These are phyloP conservation scores for Schizopygopsis pylzovi DNA, from an alignment of 2,797 vertebrate genomes.

Conservation along the genomic window DNA sequence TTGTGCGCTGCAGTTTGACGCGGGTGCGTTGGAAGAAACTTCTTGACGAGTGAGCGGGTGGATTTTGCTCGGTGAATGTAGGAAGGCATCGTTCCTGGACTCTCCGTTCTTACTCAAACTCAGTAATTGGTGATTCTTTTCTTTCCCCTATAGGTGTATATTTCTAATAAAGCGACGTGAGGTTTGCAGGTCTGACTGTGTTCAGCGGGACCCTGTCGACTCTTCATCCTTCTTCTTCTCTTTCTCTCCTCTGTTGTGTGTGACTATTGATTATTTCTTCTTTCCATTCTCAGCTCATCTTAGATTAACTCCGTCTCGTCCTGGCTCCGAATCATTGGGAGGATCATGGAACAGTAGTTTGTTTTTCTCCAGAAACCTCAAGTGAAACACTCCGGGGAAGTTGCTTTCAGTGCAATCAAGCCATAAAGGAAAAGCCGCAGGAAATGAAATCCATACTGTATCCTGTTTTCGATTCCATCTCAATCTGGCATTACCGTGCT, in stretches of 20 bases:
- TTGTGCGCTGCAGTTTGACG: slow-evolving; percentile 1
- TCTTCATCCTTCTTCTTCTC: background rate
- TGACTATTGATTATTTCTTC: slow-evolving; percentile 42
- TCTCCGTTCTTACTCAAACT: background rate
- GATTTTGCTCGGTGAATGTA: background rate
- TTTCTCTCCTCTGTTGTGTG: background rate
- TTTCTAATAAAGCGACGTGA: background rate
- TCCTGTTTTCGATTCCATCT: slow-evolving; percentile 45
- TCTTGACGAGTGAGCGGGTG: background rate
- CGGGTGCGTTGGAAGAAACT: background rate
- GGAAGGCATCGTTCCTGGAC: background rate
- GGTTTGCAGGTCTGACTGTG: slow-evolving; percentile 4
- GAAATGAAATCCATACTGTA: slow-evolving; percentile 40
- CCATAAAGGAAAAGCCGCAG: slow-evolving; percentile 39
- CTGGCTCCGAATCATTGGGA: slow-evolving; percentile 16
- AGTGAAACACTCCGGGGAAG: slow-evolving; percentile 15
- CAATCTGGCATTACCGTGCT: background rate
- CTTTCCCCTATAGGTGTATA: background rate
- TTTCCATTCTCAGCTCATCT: background rate
- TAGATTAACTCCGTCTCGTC: background rate
- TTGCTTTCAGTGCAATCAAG: slow-evolving; percentile 7
- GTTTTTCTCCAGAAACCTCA: slow-evolving; percentile 23
- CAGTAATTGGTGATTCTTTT: background rate
- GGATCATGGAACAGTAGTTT: background rate
- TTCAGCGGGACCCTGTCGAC: background rate